phyloP scores from a whole-genome alignment of 2,113 vertebrate genomes.

The Seriola dumerili region DNA sequence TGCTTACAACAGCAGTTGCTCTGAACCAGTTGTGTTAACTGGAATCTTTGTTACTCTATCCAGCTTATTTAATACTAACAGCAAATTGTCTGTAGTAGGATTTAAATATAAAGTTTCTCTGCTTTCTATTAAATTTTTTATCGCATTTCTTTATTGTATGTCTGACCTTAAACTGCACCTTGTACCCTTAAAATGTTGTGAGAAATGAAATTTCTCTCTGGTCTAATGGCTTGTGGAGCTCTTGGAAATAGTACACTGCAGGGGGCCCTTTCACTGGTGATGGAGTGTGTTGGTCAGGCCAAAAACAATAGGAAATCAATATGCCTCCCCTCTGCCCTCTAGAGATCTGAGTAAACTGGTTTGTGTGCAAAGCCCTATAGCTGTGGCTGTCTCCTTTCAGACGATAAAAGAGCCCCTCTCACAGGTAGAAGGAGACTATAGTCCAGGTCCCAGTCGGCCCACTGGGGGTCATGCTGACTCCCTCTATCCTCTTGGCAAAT shows the following conservation, averaged over 20 bases:
- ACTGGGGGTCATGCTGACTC: slow-evolving; percentile 65
- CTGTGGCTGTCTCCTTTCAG: slow-evolving; percentile 68
- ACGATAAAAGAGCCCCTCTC: slow-evolving; percentile 62
- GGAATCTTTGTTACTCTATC: background rate
- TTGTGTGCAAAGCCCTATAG: slow-evolving; percentile 74
- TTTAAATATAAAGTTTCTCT: background rate
- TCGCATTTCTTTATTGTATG: slow-evolving; percentile 33
- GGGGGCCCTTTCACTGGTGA: slow-evolving; percentile 80
- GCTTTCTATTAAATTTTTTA: slow-evolving; percentile 10
- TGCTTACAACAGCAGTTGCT: slow-evolving; percentile 60
- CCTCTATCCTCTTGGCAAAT: slow-evolving; percentile 71
- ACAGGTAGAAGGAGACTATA: slow-evolving; percentile 70
- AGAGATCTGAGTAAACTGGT: slow-evolving; percentile 78
- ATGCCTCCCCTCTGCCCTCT: slow-evolving; percentile 63
- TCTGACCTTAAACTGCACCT: slow-evolving; percentile 27
- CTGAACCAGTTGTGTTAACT: slow-evolving; percentile 21
- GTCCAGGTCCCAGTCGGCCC: slow-evolving; percentile 61
- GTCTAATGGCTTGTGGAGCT: slow-evolving; percentile 77
- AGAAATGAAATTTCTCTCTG: slow-evolving; percentile 65
- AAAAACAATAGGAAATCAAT: slow-evolving; percentile 84
- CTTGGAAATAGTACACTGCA: slow-evolving; percentile 78
- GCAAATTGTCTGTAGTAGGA: background rate
- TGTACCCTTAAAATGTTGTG: slow-evolving; percentile 38
- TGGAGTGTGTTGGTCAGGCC: slow-evolving; percentile 75
- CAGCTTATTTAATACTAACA: slow-evolving; percentile 2